Percentiles rank a stretch among this genome's conserved stretches.
These are phyloP conservation scores for Iselma pallidipennis DNA, from an alignment of 2,888 invertebrate species.

Conservation along the genomic window DNA sequence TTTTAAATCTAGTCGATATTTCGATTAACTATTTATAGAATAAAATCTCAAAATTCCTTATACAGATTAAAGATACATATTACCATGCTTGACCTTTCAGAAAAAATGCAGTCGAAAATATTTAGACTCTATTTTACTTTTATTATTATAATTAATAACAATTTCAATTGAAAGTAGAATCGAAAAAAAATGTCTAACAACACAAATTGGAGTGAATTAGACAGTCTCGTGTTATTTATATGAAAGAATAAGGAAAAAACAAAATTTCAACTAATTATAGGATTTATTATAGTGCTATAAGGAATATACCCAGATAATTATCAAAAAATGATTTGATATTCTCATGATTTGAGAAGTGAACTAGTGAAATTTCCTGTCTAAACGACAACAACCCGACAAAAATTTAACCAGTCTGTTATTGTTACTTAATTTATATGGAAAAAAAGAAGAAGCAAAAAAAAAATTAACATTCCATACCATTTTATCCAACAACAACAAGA, in stretches of 20 bases:
- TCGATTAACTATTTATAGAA: not conserved
- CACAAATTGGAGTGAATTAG: too few species aligned
- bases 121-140: not conserved
- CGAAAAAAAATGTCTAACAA: not conserved
- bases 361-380: conserved; percentile 1
- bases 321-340: not conserved
- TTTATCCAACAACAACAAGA: conserved; percentile 30
- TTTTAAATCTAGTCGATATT: too few species aligned
- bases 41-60: not conserved
- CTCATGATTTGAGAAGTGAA: not conserved
- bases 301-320: not conserved
- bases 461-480: conserved; percentile 1
- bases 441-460: not conserved
- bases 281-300: not conserved
- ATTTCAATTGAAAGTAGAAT: not conserved
- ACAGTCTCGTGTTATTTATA: too few species aligned
- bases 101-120: not conserved
- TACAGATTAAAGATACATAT: not conserved
- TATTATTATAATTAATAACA: not conserved
- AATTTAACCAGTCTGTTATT: not conserved
- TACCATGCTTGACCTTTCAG: not conserved
- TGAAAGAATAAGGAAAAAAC: not conserved
- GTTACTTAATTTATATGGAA: not conserved
- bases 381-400: conserved; percentile 2
- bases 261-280: not conserved